A percentile compares a stretch with the other conserved stretches of the same genome.
Conservation (phyloP, 2,888 invertebrate species). For the Dioctria rufipes region DNA sequence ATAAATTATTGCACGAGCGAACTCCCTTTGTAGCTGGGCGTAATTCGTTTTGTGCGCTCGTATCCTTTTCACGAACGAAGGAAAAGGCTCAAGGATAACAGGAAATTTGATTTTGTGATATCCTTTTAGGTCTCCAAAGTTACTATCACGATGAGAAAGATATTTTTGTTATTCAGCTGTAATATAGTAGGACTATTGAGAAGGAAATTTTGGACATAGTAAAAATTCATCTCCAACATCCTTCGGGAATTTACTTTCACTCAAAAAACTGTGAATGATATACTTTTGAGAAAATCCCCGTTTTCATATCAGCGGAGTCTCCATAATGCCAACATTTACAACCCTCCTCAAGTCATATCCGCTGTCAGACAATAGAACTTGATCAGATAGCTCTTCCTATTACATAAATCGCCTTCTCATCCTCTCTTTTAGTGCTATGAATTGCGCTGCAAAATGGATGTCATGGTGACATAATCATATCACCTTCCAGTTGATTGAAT, state of each 20-base stretch:
- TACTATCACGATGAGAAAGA: slow-evolving; percentile 43
- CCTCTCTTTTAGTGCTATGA: slow-evolving; percentile 1
- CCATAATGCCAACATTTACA: slow-evolving; percentile 14
- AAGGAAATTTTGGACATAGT: not conserved
- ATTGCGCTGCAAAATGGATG: slow-evolving; percentile 51
- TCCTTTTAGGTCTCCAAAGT: slow-evolving; percentile 24
- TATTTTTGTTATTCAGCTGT: slow-evolving; percentile 10
- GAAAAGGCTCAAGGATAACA: slow-evolving; percentile 55
- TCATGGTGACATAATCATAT: slow-evolving; percentile 68
- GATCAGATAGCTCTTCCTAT: slow-evolving; percentile 55
- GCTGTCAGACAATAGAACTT: slow-evolving; percentile 57
- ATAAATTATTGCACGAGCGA: slow-evolving; percentile 43
- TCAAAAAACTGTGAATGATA: slow-evolving; percentile 1
- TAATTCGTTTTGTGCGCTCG: slow-evolving; percentile 54
- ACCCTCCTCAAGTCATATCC: slow-evolving; percentile 50
- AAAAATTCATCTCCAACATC: slow-evolving; percentile 17
- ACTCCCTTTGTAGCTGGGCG: slow-evolving; percentile 26
- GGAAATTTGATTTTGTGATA: slow-evolving; percentile 58
- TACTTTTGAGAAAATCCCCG: not conserved
- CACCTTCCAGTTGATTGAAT: slow-evolving; percentile 71
- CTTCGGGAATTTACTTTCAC: not conserved
- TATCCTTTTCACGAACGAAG: slow-evolving; percentile 54
- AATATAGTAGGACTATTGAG: not conserved
- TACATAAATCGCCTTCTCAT: slow-evolving; percentile 44
- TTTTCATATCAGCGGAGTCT: not conserved